phyloP scores from a whole-genome alignment of 2,888 invertebrate species.

The Pyrocoelia pectoralis region DNA sequence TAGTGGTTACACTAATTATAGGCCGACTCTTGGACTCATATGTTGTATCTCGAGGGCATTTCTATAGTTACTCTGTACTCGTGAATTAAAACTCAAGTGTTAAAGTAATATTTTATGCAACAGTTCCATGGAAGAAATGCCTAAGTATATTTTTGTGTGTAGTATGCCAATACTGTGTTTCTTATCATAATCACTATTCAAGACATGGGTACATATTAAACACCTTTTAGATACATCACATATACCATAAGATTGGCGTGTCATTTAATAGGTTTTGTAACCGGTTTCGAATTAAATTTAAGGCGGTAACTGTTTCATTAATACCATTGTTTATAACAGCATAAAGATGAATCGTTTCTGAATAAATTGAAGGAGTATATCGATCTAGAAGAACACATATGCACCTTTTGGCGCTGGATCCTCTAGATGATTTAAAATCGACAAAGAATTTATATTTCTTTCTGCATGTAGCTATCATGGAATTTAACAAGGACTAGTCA shows the following conservation, averaged over 20 bases:
- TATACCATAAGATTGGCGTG: constrained; percentile 38
- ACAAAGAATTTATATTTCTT: constrained; percentile 39
- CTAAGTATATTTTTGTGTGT: no score
- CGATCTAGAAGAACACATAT: constrained; percentile 3
- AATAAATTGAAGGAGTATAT: constrained; percentile 24
- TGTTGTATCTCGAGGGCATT: constrained; percentile 22
- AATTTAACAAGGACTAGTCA: constrained; percentile 32
- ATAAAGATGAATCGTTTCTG: constrained; percentile 42
- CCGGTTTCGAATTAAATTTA: constrained; percentile 49
- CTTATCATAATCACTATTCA: no score
- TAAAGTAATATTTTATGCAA: background rate
- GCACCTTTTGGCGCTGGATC: constrained; percentile 24
- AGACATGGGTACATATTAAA: no score
- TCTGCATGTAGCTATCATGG: constrained; percentile 28
- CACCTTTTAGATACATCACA: no score
- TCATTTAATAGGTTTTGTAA: constrained; percentile 47
- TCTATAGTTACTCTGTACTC: constrained; percentile 9
- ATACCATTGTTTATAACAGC: constrained; percentile 48
- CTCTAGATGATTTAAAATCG: constrained; percentile 39
- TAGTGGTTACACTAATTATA: constrained; percentile 36
- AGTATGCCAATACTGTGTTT: no score
- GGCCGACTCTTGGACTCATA: constrained; percentile 32
- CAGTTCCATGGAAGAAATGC: no score
- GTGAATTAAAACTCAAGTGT: constrained; percentile 15
- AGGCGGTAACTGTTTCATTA: constrained; percentile 49